phyloP scores from a whole-genome alignment of 2,888 invertebrate species.

The Trichopria drosophilae region DNA sequence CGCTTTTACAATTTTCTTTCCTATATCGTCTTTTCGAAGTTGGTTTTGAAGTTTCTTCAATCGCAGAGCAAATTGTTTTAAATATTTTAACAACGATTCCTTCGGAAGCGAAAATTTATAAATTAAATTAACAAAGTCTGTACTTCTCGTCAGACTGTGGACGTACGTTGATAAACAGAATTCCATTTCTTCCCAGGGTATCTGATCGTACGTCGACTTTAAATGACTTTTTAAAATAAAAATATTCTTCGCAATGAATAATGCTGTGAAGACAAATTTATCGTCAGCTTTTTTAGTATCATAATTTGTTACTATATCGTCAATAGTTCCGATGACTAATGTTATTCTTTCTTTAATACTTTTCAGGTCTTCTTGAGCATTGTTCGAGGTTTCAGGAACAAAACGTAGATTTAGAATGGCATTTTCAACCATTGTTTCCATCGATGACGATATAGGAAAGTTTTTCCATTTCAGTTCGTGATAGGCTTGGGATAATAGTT shows the following conservation, averaged over 20 bases:
- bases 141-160: no score
- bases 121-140: no score
- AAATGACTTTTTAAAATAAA: conserved; percentile 36
- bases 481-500: conserved; percentile 35
- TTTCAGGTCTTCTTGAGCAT: conserved; percentile 4
- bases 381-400: conserved; percentile 3
- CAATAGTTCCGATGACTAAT: conserved; percentile 24
- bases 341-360: conserved; percentile 17
- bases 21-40: no score
- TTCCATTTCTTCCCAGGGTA: conserved; percentile 45
- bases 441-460: conserved; percentile 31
- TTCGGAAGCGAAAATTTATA: no score
- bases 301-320: conserved; percentile 6
- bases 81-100: not conserved
- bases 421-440: conserved; percentile 29
- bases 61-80: no score
- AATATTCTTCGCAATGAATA: conserved; percentile 35
- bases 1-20: conserved; percentile 26
- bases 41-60: no score
- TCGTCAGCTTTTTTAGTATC: conserved; percentile 25
- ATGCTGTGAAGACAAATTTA: conserved; percentile 32
- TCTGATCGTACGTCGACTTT: conserved; percentile 35
- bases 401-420: conserved; percentile 26
- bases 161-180: no score
- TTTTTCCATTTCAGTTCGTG: conserved; percentile 36